Base-by-base conservation (phyloP, 23 tunicate species). In the Trididemnum clinides region DNA sequence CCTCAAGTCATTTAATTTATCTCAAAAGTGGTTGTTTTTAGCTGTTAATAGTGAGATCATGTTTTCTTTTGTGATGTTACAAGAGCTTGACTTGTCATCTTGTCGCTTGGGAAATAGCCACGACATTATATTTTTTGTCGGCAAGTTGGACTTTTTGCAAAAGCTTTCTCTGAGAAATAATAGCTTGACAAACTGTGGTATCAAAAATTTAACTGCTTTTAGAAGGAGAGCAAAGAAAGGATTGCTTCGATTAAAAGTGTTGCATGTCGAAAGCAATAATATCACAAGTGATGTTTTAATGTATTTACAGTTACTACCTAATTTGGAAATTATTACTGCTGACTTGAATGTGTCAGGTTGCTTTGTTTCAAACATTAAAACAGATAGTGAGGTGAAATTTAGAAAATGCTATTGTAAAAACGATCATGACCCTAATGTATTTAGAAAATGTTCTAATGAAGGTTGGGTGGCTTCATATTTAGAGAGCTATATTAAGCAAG, bases 61-160 rank as follows among this genome's bases (percentile, higher is more conserved):
- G 4, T 27, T 33, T 22, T 66, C 83, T 50, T 78, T 33, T 78
- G 3, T 26, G 10, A 7, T 27, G 28, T 51, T 78, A 28, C 36
- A 28, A 78, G 83, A 78, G 28, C 10, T 78, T 26, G 83, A 78
- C 28, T 2, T 78, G 22, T 78, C 83, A 25, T 33, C 3, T 54
- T 78, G 83, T 31, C 28, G 66, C 51, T 25, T 78, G 51, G 83
- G 83, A 51, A 51, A 78, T 31, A 12, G 26, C 19, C 83, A 78
- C 23, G 83, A 78, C 51, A 36, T 54, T 10, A 27, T 78, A 20
- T 4, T 51, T 26, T 29, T 10, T 2, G 20, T 78, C 28, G 83
- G 83, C 6, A 51, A 51, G 23, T 26, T 78, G 3, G 4, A 3
- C 7, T 50, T 27, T 27, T 29, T 78, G 30, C 10, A 78, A 51